Evolutionary conservation across 2,113 vertebrate genomes (phyloP).

Genomic region (Ellobius talpinus): DNA sequence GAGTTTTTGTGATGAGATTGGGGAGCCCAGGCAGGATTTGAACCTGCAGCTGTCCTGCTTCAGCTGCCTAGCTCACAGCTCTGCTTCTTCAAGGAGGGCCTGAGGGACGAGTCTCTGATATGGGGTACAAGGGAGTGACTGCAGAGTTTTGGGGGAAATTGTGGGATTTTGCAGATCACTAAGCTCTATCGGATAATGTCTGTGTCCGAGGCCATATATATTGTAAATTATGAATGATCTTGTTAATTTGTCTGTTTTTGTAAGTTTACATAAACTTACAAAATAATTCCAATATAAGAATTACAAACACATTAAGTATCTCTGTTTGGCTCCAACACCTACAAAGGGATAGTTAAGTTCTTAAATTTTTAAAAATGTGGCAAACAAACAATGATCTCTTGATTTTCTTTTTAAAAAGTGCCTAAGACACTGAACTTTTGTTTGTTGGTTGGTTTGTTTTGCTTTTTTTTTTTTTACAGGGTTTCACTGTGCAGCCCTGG

Average conservation of each 20-base stretch:
- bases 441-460: neutral
- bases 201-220: neutral
- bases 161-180: neutral
- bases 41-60: neutral
- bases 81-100: neutral
- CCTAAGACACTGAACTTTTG: neutral
- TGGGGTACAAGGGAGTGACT: neutral
- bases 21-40: neutral
- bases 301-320: neutral
- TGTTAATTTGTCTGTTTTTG: neutral
- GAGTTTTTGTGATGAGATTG: neutral
- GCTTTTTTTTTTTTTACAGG: neutral
- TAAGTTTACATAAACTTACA: neutral
- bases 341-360: neutral
- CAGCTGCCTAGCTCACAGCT: neutral
- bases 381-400: neutral
- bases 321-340: neutral
- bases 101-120: neutral
- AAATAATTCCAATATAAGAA: neutral
- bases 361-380: neutral
- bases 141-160: neutral
- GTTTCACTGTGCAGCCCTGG: neutral
- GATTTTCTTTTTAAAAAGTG: slow-evolving; percentile 2
- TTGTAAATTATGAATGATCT: neutral
- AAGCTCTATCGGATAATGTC: neutral